Conservation (phyloP, 2,888 invertebrate species). For the Drosophila lutescens region DNA sequence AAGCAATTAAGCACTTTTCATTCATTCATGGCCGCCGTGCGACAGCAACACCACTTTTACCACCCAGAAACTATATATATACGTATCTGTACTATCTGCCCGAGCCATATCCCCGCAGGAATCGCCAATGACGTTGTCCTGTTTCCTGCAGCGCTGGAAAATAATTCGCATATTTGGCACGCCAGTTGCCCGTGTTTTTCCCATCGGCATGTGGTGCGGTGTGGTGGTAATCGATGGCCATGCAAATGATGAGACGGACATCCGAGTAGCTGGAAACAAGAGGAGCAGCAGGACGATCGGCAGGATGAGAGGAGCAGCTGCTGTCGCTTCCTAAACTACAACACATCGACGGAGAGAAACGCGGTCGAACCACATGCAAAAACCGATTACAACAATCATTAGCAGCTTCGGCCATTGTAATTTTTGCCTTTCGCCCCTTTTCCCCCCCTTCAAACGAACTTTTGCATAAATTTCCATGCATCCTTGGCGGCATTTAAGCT, state of each 20-base stretch:
- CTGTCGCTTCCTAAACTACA: slow-evolving; percentile 62
- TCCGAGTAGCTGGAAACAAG: slow-evolving; percentile 13
- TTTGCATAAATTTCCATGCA: slow-evolving; percentile 47
- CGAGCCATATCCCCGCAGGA: not conserved
- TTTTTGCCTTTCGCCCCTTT: slow-evolving; percentile 12
- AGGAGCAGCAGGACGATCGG: not conserved
- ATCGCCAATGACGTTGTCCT: slow-evolving; percentile 24
- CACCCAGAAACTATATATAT: slow-evolving; percentile 21
- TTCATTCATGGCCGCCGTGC: slow-evolving; percentile 70
- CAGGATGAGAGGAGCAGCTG: slow-evolving; percentile 11
- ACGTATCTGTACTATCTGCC: slow-evolving; percentile 1
- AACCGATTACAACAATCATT: slow-evolving; percentile 63
- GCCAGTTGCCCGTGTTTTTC: slow-evolving; percentile 62
- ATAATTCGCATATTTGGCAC: slow-evolving; percentile 74
- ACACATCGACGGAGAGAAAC: slow-evolving; percentile 28
- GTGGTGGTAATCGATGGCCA: slow-evolving; percentile 63
- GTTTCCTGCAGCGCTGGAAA: slow-evolving; percentile 62
- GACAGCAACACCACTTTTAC: slow-evolving; percentile 51
- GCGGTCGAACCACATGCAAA: slow-evolving; percentile 42
- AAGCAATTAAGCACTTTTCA: slow-evolving; percentile 84
- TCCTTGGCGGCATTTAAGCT: slow-evolving; percentile 17
- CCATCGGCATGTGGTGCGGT: slow-evolving; percentile 45
- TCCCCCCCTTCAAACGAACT: slow-evolving; percentile 1
- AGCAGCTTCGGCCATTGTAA: slow-evolving; percentile 43
- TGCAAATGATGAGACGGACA: slow-evolving; percentile 67